Conservation (phyloP, 1,140 invertebrate species). For the Conopomorpha cramerella region DNA sequence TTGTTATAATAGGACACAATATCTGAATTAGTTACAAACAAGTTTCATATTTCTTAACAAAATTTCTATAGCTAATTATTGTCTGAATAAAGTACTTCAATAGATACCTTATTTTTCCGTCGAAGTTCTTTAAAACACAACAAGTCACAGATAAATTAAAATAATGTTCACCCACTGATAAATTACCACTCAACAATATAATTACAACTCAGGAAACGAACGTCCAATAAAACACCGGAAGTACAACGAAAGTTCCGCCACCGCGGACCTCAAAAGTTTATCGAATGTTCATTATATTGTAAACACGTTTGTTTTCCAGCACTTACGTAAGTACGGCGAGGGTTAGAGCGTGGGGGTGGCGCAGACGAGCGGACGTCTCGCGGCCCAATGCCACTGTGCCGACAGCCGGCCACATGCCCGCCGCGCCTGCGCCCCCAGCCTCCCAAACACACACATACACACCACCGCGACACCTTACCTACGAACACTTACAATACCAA, state of each 20-base stretch:
- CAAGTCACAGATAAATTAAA: too few relatives aligned
- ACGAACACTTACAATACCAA: too few relatives aligned
- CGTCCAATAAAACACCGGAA: background rate
- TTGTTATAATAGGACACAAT: too few relatives aligned
- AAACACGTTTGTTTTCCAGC: background rate
- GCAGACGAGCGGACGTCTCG: conserved; percentile 17
- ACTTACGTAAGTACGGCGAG: conserved; percentile 41
- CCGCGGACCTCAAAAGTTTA: conserved; percentile 4
- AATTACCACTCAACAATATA: conserved; percentile 9
- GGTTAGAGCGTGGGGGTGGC: conserved; percentile 6
- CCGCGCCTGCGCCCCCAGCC: conserved; percentile 43
- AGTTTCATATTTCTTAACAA: too few relatives aligned
- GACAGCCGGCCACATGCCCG: conserved; percentile 12
- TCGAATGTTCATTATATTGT: conserved; percentile 3
- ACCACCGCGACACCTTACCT: too few relatives aligned
- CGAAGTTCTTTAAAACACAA: too few relatives aligned
- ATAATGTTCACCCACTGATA: conserved; percentile 17
- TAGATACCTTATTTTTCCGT: too few relatives aligned
- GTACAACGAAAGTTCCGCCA: too few relatives aligned
- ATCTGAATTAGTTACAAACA: too few relatives aligned
- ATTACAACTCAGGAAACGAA: background rate
- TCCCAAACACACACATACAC: conserved; percentile 30
- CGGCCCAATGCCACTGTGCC: conserved; percentile 30
- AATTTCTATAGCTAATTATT: too few relatives aligned
- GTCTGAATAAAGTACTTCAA: too few relatives aligned